phyloP scores from a whole-genome alignment of 1,140 invertebrate genomes.

The Scaptomyza graminum region DNA sequence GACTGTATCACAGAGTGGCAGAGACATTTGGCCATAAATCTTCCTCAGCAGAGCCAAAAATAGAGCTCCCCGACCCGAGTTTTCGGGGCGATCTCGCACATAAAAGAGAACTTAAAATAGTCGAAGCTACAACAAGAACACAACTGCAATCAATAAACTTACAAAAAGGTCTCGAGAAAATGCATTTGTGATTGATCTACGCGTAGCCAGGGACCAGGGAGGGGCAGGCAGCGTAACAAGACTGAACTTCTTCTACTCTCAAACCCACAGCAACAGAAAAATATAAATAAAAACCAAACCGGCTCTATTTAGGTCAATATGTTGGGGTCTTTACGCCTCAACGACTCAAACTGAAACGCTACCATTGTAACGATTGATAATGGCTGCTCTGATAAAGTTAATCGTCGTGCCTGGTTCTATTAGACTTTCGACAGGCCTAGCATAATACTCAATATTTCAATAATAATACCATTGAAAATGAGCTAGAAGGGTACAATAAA shows the following conservation, averaged over 20 bases:
- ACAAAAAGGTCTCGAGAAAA: slow-evolving; percentile 18
- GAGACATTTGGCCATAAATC: slow-evolving; percentile 69
- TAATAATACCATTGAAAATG: too few relatives aligned
- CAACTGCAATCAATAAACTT: slow-evolving; percentile 32
- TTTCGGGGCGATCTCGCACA: slow-evolving; percentile 13
- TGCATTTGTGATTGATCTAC: slow-evolving; percentile 43
- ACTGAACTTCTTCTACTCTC: neutral
- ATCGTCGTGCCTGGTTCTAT: neutral
- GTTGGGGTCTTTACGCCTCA: slow-evolving; percentile 31
- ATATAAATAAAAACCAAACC: neutral
- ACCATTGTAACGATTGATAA: slow-evolving; percentile 43
- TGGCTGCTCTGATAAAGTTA: slow-evolving; percentile 48
- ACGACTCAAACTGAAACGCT: slow-evolving; percentile 26
- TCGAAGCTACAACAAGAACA: slow-evolving; percentile 5
- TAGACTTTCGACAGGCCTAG: slow-evolving; percentile 26
- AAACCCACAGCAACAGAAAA: too few relatives aligned
- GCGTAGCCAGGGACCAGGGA: slow-evolving; percentile 6
- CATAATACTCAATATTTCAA: neutral
- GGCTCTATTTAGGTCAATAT: slow-evolving; percentile 56
- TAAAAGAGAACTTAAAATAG: slow-evolving; percentile 33
- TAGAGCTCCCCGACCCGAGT: slow-evolving; percentile 40
- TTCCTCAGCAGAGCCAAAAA: slow-evolving; percentile 65
- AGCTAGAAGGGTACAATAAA: too few relatives aligned
- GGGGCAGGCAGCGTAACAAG: neutral
- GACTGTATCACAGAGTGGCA: slow-evolving; percentile 53